Evolutionary conservation across 1,140 invertebrate genomes (phyloP), one percentile per base, ranked within the genome.

Genomic region (Pachypsylla venusta): DNA sequence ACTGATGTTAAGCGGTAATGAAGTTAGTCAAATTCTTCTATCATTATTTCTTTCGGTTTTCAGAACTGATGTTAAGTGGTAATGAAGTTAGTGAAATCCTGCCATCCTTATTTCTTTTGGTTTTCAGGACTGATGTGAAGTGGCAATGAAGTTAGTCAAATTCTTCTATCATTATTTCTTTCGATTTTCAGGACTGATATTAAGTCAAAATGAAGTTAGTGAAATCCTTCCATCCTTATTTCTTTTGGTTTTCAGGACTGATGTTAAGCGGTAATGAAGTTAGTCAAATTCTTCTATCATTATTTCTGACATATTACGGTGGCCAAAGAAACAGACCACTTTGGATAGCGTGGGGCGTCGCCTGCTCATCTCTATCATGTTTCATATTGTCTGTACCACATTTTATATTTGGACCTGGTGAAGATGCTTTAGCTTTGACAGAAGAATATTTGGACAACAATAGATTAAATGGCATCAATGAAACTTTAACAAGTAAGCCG

Each of bases 151-250:
- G 77, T 84, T 64, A 82, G n/a, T n/a, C n/a, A n/a, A n/a, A 79
- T 57, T 80, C 83, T 69, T 80, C 10, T 19, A n/a, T n/a, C n/a
- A n/a, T n/a, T 56, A 30, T 54, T 48, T 63, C n/a, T n/a, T n/a
- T n/a, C n/a, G n/a, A n/a, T 60, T 69, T 69, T n/a, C 64, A 84
- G 82, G 82, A 30, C 73, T 83, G 22, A 77, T 84, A 40, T 69
- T 84, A 5, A 82, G 81, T 53, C 81, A 81, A 20, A 83, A 84
- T 70, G 81, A 84, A 71, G 77, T 84, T 64, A 82, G n/a, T n/a
- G n/a, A n/a, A n/a, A 79, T 57, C 80, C 83, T 69, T 80, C 10
- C 48, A 12, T 78, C 76, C 13, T 61, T 79, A 58, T 63, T 81
- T 16, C 65, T 82, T 58, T 25, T 54, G 35, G 62, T 60, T 70